Percentiles rank a stretch among this genome's conserved stretches.
Evolutionary conservation across 2,888 invertebrate genomes (phyloP).

Genomic region (Lasioglossum calceatum): DNA sequence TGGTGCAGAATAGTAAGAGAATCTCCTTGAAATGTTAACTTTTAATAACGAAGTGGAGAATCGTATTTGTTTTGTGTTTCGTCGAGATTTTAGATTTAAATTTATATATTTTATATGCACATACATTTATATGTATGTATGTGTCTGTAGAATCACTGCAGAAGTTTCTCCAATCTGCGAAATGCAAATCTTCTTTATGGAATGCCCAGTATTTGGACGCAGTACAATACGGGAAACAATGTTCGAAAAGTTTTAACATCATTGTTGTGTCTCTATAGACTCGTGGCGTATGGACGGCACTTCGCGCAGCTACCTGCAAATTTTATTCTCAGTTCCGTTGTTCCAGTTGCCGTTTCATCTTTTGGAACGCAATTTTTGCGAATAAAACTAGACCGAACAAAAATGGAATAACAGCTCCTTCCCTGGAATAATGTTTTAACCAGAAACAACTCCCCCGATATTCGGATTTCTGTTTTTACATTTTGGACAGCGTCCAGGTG

Average conservation of each 20-base stretch:
- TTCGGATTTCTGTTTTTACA: background rate
- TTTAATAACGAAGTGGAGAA: background rate
- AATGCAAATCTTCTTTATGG: constrained; percentile 22
- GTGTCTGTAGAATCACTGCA: background rate
- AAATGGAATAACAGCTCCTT: background rate
- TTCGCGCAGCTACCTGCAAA: background rate
- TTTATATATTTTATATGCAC: too few relatives aligned
- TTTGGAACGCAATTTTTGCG: background rate
- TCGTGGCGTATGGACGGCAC: background rate
- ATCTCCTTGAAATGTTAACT: background rate
- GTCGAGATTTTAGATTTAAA: background rate
- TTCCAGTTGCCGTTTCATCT: background rate
- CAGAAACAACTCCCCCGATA: background rate
- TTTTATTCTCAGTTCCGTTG: constrained; percentile 13
- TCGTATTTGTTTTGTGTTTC: background rate
- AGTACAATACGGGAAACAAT: constrained; percentile 3
- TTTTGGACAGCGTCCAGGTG: background rate
- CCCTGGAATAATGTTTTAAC: background rate
- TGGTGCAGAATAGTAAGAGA: background rate
- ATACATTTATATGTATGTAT: too few relatives aligned
- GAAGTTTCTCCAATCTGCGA: background rate
- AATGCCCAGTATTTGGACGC: constrained; percentile 5
- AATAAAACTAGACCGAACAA: background rate
- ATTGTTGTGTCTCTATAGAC: constrained; percentile 10
- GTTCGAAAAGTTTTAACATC: constrained; percentile 22